These are phyloP conservation scores for Chironex yamaguchii DNA, from an alignment of 30 jellyfish, hydroid and myxozoan species.

Conservation along the genomic window DNA sequence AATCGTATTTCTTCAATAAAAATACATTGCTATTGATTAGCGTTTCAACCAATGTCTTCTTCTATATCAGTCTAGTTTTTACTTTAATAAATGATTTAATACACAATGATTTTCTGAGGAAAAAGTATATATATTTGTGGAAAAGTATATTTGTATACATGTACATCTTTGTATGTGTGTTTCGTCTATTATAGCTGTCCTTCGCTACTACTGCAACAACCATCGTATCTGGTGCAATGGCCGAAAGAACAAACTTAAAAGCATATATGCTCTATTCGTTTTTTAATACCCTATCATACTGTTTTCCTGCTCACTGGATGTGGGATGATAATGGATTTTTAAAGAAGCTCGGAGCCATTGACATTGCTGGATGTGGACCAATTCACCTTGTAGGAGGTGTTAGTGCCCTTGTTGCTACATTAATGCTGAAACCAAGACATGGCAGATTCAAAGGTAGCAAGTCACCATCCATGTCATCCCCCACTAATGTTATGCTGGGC, in stretches of 20 bases:
- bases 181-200: too few relatives aligned
- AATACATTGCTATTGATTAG: too few relatives aligned
- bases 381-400: conserved; percentile 93
- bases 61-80: too few relatives aligned
- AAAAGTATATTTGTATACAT: too few relatives aligned
- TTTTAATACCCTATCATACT: conserved; percentile 71
- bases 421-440: conserved; percentile 74
- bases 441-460: conserved; percentile 48
- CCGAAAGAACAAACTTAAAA: conserved; percentile 80
- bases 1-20: too few relatives aligned
- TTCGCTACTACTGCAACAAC: conserved; percentile 97
- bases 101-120: too few relatives aligned
- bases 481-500: conserved; percentile 87
- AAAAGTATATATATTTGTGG: too few relatives aligned
- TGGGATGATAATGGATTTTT: conserved; percentile 87
- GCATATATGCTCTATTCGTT: conserved; percentile 88
- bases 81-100: too few relatives aligned
- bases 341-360: conserved; percentile 78
- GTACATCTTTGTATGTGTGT: too few relatives aligned
- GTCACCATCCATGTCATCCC: conserved; percentile 73
- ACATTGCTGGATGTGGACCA: conserved; percentile 93
- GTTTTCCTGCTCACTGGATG: conserved; percentile 93
- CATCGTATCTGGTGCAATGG: conserved; percentile 96
- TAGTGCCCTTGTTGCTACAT: conserved; percentile 82
- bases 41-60: too few relatives aligned